Conservation (phyloP, 2,888 invertebrate species). For the Temnothorax ravouxi region DNA sequence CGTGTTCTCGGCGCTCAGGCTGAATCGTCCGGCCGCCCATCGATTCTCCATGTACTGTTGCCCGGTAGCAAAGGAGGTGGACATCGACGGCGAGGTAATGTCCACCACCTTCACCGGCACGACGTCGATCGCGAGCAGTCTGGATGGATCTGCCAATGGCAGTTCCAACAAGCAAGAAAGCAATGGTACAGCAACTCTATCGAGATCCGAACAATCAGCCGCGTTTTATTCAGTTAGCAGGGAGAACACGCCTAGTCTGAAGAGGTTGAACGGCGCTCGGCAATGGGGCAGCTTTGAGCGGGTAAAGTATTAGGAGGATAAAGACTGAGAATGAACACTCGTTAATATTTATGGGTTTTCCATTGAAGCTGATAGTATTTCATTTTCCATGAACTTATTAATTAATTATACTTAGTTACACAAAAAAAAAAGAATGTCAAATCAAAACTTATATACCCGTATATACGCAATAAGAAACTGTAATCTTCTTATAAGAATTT, state of each 20-base stretch:
- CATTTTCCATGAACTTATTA: neutral
- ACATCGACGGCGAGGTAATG: slow-evolving; percentile 83
- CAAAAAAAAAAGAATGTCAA: too few species aligned
- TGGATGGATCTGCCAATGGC: slow-evolving; percentile 85
- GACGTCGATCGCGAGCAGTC: slow-evolving; percentile 84
- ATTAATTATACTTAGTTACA: neutral
- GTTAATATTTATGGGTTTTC: neutral
- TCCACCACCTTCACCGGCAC: slow-evolving; percentile 80
- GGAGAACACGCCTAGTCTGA: slow-evolving; percentile 88
- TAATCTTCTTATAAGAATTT: too few species aligned
- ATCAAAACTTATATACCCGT: too few species aligned
- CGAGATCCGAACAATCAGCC: slow-evolving; percentile 78
- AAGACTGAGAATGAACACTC: neutral
- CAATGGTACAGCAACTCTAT: slow-evolving; percentile 76
- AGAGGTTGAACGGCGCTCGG: slow-evolving; percentile 86
- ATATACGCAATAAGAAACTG: too few species aligned
- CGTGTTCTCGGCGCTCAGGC: slow-evolving; percentile 90
- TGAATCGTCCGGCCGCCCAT: slow-evolving; percentile 90
- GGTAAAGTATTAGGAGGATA: slow-evolving; percentile 61
- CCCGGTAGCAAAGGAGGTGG: slow-evolving; percentile 88
- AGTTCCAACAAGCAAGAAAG: slow-evolving; percentile 77
- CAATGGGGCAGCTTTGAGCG: slow-evolving; percentile 73
- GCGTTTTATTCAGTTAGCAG: slow-evolving; percentile 83
- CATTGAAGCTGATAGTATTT: neutral
- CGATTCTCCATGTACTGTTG: slow-evolving; percentile 91